These are phyloP conservation scores for Drosophila tani DNA, from an alignment of 1,140 invertebrate species.

Conservation along the genomic window DNA sequence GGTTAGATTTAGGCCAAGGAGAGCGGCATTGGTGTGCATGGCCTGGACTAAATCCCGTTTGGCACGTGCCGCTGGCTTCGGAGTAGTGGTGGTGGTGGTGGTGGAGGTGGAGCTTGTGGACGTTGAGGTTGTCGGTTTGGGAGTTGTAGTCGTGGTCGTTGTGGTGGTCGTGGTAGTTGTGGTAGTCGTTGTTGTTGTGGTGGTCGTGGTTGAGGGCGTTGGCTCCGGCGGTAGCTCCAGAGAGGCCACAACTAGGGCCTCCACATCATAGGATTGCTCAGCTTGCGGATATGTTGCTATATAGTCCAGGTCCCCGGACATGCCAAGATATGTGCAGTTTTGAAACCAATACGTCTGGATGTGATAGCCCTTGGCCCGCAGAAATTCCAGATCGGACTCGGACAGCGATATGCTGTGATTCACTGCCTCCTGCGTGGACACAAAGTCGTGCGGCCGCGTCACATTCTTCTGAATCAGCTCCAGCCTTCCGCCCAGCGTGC, in stretches of 20 bases:
- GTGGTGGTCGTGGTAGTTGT: slow-evolving; percentile 86
- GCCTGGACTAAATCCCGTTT: slow-evolving; percentile 69
- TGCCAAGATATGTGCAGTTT: slow-evolving; percentile 90
- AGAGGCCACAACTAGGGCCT: slow-evolving; percentile 89
- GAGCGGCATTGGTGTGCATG: slow-evolving; percentile 68
- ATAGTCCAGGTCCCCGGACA: slow-evolving; percentile 87
- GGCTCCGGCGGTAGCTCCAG: slow-evolving; percentile 88
- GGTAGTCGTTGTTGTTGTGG: slow-evolving; percentile 85
- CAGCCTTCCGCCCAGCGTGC: slow-evolving; percentile 89
- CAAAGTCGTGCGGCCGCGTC: slow-evolving; percentile 86
- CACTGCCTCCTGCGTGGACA: slow-evolving; percentile 87
- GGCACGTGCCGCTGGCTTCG: slow-evolving; percentile 38
- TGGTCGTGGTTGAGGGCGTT: slow-evolving; percentile 87
- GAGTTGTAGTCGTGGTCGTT: slow-evolving; percentile 73
- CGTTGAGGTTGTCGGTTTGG: slow-evolving; percentile 46
- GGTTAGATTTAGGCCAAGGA: slow-evolving; percentile 65
- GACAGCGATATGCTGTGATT: slow-evolving; percentile 87
- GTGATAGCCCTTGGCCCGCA: slow-evolving; percentile 87
- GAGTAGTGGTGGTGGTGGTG: slow-evolving; percentile 44
- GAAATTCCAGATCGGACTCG: slow-evolving; percentile 87
- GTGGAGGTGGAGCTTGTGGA: slow-evolving; percentile 46
- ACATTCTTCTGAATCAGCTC: slow-evolving; percentile 87
- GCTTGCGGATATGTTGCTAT: slow-evolving; percentile 88
- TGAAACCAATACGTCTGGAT: slow-evolving; percentile 91
- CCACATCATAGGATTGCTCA: slow-evolving; percentile 88